Evolutionary conservation across 2,113 vertebrate species (phyloP).

Genomic region (Hemiscyllium ocellatum): DNA sequence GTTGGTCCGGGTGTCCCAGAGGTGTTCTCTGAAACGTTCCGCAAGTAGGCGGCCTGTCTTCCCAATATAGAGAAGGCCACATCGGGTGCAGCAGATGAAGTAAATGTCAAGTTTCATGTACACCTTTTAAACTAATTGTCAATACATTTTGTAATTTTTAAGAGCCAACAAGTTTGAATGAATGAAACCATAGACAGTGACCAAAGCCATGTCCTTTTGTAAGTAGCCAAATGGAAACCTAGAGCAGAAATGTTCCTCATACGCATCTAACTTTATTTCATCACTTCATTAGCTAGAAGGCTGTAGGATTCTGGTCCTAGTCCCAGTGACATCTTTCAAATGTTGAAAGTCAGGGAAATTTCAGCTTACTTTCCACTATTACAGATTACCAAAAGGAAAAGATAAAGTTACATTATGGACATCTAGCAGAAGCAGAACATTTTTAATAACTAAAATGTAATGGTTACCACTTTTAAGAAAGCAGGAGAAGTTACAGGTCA

Average conservation of each 20-base stretch:
- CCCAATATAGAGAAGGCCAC: too few species aligned
- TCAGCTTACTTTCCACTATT: background rate
- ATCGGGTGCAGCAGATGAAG: too few species aligned
- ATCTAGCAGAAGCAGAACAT: background rate
- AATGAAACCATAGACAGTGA: background rate
- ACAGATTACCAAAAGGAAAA: background rate
- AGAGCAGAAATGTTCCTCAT: background rate
- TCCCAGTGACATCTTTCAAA: background rate
- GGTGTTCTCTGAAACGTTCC: too few species aligned
- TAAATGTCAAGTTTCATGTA: too few species aligned
- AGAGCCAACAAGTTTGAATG: background rate
- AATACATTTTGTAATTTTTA: background rate
- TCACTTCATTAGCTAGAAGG: too few species aligned
- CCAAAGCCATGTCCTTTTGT: background rate
- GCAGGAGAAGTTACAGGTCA: background rate
- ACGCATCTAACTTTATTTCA: background rate
- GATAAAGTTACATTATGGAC: background rate
- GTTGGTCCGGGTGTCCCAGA: too few species aligned
- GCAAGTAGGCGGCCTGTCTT: too few species aligned
- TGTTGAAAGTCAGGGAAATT: background rate
- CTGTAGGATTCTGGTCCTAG: background rate
- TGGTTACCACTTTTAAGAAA: background rate
- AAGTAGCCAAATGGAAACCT: slow-evolving; percentile 13
- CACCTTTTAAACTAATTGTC: background rate
- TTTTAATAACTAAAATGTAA: background rate